Percentiles rank a stretch among this genome's conserved stretches.
Evolutionary conservation across 1,140 invertebrate species (phyloP).

Genomic region (Psix sp.): DNA sequence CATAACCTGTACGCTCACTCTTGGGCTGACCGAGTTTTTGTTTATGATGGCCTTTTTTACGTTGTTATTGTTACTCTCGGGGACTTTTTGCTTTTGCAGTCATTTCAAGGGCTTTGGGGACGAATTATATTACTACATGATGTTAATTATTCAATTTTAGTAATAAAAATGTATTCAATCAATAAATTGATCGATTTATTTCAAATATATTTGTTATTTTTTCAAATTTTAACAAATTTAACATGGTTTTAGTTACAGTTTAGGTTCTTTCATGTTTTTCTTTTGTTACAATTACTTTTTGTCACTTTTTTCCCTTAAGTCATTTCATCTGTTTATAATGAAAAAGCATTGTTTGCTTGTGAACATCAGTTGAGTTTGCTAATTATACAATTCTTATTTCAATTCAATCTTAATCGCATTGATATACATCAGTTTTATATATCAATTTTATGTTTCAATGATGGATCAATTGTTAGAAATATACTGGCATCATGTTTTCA

Average conservation of each 20-base stretch:
- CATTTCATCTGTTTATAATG: no score
- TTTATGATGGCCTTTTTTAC: background rate
- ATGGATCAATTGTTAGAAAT: no score
- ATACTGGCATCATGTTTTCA: no score
- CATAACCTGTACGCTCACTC: constrained; percentile 1
- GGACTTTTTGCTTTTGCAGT: background rate
- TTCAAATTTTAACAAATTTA: background rate
- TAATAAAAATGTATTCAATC: background rate
- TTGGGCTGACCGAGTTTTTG: background rate
- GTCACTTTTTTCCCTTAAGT: background rate
- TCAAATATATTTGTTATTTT: background rate
- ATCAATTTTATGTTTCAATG: no score
- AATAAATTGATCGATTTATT: background rate
- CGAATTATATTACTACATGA: no score
- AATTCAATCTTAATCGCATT: no score
- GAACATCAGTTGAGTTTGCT: no score
- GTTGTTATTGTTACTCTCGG: background rate
- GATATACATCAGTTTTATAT: no score
- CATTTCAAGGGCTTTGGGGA: no score
- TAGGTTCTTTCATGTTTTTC: background rate
- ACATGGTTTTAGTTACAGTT: background rate
- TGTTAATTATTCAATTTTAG: no score
- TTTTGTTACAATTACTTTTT: background rate
- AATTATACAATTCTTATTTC: no score
- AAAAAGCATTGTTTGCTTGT: no score